Percentiles rank a stretch among this genome's conserved stretches.
phyloP scores from a whole-genome alignment of 2,113 vertebrate species.

The Danionella cerebrum region DNA sequence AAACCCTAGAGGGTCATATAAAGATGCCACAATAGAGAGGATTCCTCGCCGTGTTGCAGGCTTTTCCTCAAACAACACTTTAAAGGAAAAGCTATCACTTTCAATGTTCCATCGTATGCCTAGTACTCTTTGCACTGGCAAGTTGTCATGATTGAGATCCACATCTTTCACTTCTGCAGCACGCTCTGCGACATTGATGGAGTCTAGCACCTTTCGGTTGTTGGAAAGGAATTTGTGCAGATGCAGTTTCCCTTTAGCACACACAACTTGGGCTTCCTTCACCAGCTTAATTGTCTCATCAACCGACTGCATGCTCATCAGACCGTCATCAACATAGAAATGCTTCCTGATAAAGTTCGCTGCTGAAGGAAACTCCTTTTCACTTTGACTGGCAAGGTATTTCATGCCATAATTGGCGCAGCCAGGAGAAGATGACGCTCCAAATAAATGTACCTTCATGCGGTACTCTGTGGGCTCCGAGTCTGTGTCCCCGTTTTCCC shows the following conservation, averaged over 20 bases:
- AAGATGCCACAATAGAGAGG: conserved; percentile 5
- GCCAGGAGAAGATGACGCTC: background rate
- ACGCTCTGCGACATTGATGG: conserved; percentile 1
- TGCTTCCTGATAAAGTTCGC: conserved; percentile 19
- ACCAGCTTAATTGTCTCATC: background rate
- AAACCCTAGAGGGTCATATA: conserved; percentile 16
- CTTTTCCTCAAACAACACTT: conserved; percentile 21
- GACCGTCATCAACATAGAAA: conserved; percentile 27
- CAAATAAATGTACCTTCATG: conserved; percentile 10
- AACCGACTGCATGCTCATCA: conserved; percentile 2
- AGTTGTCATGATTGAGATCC: conserved; percentile 10
- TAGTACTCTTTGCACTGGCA: conserved; percentile 24
- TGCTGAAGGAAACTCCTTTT: background rate
- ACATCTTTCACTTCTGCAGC: conserved; percentile 16
- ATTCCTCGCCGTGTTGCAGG: conserved; percentile 3
- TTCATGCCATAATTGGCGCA: conserved; percentile 25
- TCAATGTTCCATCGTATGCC: conserved; percentile 24
- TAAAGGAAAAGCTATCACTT: conserved; percentile 14
- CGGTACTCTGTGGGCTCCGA: conserved; percentile 16
- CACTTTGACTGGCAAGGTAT: conserved; percentile 6
- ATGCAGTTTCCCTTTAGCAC: conserved; percentile 9
- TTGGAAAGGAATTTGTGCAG: conserved; percentile 27
- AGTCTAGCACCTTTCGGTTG: conserved; percentile 2
- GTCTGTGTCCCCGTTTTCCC: conserved; percentile 3
- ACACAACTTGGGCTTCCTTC: conserved; percentile 11